Conservation (phyloP, 2,797 vertebrate genomes). For the Macropodus opercularis region DNA sequence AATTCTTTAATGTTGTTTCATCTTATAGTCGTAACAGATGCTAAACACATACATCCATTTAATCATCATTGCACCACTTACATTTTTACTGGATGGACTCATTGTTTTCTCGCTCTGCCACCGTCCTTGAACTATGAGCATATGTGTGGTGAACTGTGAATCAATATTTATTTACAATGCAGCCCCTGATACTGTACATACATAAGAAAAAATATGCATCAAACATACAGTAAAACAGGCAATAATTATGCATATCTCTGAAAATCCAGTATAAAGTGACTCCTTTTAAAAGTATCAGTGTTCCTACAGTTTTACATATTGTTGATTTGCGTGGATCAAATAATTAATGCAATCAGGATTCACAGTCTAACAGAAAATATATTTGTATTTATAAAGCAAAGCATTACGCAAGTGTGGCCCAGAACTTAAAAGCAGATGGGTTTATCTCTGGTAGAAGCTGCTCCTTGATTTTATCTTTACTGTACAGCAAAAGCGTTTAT, state of each 20-base stretch:
- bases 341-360: not conserved
- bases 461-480: conserved; percentile 12
- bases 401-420: not conserved
- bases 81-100: too few relatives aligned
- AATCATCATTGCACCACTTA: too few relatives aligned
- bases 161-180: not conserved
- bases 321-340: not conserved
- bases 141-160: not conserved
- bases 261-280: conserved; percentile 5
- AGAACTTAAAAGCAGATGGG: not conserved
- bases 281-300: conserved; percentile 7
- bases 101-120: too few relatives aligned
- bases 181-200: not conserved
- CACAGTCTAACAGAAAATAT: not conserved
- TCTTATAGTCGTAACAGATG: too few relatives aligned
- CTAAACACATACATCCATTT: too few relatives aligned
- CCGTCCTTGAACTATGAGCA: too few relatives aligned
- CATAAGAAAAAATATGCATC: conserved; percentile 18
- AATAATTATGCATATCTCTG: conserved; percentile 27
- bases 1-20: too few relatives aligned
- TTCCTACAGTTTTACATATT: conserved; percentile 4
- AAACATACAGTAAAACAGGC: conserved; percentile 11
- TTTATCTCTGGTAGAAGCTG: not conserved
- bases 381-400: conserved; percentile 1
- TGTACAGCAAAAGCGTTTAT: conserved; percentile 12